phyloP scores from a whole-genome alignment of 2,888 invertebrate species.

The Athetis lepigone region DNA sequence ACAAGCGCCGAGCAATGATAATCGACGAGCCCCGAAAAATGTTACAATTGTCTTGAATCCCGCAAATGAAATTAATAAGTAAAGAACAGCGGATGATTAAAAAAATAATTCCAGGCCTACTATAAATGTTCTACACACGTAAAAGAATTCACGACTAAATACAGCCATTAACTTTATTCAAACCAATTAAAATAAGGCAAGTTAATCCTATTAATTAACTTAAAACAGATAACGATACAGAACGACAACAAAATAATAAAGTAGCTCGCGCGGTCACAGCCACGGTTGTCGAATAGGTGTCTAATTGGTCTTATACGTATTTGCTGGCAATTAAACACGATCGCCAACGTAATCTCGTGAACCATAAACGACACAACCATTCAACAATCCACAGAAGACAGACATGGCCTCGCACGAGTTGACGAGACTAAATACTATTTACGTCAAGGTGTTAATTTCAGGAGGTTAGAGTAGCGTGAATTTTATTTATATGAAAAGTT shows the following conservation, averaged over 20 bases:
- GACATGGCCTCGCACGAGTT: slow-evolving; percentile 81
- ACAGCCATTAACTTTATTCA: background rate
- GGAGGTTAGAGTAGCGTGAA: slow-evolving; percentile 90
- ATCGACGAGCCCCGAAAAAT: too few relatives aligned
- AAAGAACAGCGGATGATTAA: too few relatives aligned
- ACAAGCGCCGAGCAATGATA: too few relatives aligned
- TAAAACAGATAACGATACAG: slow-evolving; percentile 41
- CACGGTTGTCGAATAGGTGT: slow-evolving; percentile 68
- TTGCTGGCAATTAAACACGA: slow-evolving; percentile 72
- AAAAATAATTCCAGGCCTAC: background rate
- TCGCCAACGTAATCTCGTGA: slow-evolving; percentile 68
- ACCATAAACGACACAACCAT: slow-evolving; percentile 72
- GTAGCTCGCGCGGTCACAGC: slow-evolving; percentile 62
- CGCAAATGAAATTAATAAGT: too few relatives aligned
- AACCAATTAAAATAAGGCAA: slow-evolving; percentile 39
- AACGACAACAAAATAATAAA: slow-evolving; percentile 47
- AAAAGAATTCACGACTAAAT: background rate
- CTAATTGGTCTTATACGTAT: slow-evolving; percentile 71
- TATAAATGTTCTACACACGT: background rate
- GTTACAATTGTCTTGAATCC: too few relatives aligned
- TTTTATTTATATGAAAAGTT: slow-evolving; percentile 91
- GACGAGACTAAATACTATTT: slow-evolving; percentile 88
- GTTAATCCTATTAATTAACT: slow-evolving; percentile 25
- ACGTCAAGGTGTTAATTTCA: slow-evolving; percentile 90
- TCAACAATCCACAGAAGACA: slow-evolving; percentile 70